These are phyloP conservation scores for Tachysurus fulvidraco DNA, from an alignment of 2,113 vertebrate species.

Conservation along the genomic window DNA sequence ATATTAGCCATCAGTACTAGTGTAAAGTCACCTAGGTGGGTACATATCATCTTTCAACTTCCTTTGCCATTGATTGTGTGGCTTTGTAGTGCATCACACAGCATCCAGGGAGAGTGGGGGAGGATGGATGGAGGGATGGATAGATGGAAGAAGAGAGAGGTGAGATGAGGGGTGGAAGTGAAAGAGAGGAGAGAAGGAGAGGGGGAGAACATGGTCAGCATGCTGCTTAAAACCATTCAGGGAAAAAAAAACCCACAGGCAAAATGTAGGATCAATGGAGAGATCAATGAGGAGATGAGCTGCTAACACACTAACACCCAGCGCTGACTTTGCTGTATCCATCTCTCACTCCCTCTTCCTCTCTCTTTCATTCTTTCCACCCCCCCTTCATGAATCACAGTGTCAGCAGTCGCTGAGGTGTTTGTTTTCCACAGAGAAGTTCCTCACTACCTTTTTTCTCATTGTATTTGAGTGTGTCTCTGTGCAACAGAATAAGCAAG, in stretches of 20 bases:
- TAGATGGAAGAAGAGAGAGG: constrained; percentile 57
- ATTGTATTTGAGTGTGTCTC: constrained; percentile 49
- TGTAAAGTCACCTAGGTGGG: constrained; percentile 13
- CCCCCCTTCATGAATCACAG: constrained; percentile 69
- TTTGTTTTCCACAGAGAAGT: constrained; percentile 75
- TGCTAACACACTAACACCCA: constrained; percentile 67
- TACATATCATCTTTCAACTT: constrained; percentile 40
- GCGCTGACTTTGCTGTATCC: constrained; percentile 56
- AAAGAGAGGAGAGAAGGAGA: constrained; percentile 36
- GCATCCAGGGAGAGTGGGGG: constrained; percentile 37
- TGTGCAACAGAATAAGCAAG: constrained; percentile 44
- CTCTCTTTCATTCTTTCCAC: constrained; percentile 52
- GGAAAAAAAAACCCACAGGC: constrained; percentile 65
- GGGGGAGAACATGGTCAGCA: constrained; percentile 52
- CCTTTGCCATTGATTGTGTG: constrained; percentile 36
- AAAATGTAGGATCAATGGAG: constrained; percentile 72
- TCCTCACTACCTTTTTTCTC: constrained; percentile 69
- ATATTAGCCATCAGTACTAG: neutral
- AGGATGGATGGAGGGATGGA: constrained; percentile 14
- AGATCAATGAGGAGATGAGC: constrained; percentile 73
- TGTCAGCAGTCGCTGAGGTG: constrained; percentile 75
- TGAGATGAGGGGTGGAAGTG: constrained; percentile 49
- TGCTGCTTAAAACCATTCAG: constrained; percentile 68
- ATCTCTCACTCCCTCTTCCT: constrained; percentile 49
- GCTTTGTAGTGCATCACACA: constrained; percentile 33